Conservation (phyloP, 2,888 invertebrate genomes). For the Volucella bombylans region DNA sequence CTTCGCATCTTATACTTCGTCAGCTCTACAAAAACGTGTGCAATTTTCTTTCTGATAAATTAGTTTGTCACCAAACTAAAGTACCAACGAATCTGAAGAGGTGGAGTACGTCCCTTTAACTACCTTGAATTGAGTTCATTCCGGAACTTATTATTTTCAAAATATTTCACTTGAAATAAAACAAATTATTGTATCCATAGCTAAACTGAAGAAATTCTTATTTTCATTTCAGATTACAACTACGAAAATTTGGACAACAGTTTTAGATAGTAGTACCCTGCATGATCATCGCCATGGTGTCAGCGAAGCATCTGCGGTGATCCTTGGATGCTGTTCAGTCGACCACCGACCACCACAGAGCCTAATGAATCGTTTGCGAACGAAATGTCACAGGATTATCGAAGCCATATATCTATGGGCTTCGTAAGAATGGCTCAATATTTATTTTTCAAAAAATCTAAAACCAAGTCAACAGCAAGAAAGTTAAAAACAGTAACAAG, state of each 20-base stretch:
- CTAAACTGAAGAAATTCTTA: not conserved
- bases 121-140: too few relatives aligned
- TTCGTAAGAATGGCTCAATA: conserved; percentile 76
- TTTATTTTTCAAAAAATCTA: conserved; percentile 69
- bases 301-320: conserved; percentile 56
- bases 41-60: too few relatives aligned
- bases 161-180: too few relatives aligned
- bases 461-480: conserved; percentile 52
- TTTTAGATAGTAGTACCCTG: not conserved
- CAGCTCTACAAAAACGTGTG: too few relatives aligned
- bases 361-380: conserved; percentile 68
- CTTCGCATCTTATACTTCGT: too few relatives aligned
- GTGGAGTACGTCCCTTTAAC: too few relatives aligned
- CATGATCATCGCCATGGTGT: conserved; percentile 39
- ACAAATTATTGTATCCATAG: too few relatives aligned
- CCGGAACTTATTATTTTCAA: too few relatives aligned
- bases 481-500: conserved; percentile 1
- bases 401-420: conserved; percentile 75
- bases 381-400: conserved; percentile 75
- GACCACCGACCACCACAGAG: conserved; percentile 57
- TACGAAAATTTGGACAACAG: not conserved
- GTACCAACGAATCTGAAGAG: too few relatives aligned
- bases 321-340: conserved; percentile 54
- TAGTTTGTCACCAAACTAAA: too few relatives aligned
- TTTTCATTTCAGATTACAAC: conserved; percentile 46